A percentile compares a stretch with the other conserved stretches of the same genome.
These are phyloP conservation scores for Ormyrus rosae DNA, from an alignment of 2,888 invertebrate species.

Conservation along the genomic window DNA sequence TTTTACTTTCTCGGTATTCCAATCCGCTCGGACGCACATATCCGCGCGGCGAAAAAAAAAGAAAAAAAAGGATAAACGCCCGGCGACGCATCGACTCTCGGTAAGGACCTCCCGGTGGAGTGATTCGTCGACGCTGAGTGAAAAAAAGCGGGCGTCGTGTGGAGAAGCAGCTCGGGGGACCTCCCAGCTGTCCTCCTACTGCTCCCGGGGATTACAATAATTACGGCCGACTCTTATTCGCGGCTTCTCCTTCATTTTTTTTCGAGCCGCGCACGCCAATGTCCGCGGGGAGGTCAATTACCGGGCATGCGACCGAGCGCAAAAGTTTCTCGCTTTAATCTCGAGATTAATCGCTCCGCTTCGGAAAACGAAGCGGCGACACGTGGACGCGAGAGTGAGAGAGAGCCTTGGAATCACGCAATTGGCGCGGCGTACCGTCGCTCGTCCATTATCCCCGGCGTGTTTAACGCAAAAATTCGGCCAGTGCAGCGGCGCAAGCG, in stretches of 20 bases:
- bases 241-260: conserved; percentile 46
- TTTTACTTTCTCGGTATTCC: conserved; percentile 3
- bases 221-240: conserved; percentile 65
- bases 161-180: conserved; percentile 60
- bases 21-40: neutral
- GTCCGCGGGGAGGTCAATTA: conserved; percentile 62
- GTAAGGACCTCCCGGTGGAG: conserved; percentile 18
- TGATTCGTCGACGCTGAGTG: neutral
- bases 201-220: conserved; percentile 69
- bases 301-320: conserved; percentile 55
- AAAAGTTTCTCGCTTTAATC: conserved; percentile 64
- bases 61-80: neutral
- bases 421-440: no score
- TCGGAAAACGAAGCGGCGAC: conserved; percentile 50
- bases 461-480: no score
- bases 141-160: conserved; percentile 1
- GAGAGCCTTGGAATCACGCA: no score
- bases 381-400: conserved; percentile 47
- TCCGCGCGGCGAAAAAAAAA: neutral
- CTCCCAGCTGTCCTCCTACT: conserved; percentile 70
- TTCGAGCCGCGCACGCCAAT: conserved; percentile 41
- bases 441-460: no score
- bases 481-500: no score
- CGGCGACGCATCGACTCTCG: neutral
- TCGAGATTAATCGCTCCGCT: conserved; percentile 64